Evolutionary conservation across 30 jellyfish, hydroid and myxozoan species (phyloP).

Genomic region (Turritopsis rubra): DNA sequence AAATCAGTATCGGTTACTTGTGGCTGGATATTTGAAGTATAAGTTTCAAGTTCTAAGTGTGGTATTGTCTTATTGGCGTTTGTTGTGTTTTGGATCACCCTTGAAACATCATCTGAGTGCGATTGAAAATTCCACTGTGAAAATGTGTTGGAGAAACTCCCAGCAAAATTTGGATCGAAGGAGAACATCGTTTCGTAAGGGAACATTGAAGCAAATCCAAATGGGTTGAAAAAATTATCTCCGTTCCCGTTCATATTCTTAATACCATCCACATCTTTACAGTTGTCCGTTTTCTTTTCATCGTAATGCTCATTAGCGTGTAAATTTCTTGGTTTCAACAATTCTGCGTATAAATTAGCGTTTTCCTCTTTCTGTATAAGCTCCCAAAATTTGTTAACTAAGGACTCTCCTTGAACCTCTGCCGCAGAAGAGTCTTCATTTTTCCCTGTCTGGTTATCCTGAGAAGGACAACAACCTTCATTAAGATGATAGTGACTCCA

Average conservation of each 20-base stretch:
- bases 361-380: not conserved
- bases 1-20: not conserved
- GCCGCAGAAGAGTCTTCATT: not conserved
- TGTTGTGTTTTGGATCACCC: not conserved
- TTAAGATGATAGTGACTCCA: not conserved
- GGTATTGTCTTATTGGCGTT: not conserved
- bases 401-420: not conserved
- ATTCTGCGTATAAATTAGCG: not conserved
- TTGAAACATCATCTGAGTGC: not conserved
- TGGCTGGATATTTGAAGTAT: not conserved
- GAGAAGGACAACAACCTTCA: not conserved
- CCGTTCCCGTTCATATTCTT: not conserved
- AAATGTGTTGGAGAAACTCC: not conserved
- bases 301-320: not conserved
- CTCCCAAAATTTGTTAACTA: not conserved
- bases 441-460: not conserved
- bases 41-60: not conserved
- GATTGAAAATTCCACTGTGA: not conserved
- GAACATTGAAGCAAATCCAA: not conserved
- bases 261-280: too few relatives aligned
- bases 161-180: not conserved
- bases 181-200: not conserved
- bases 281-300: not conserved
- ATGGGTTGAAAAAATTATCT: not conserved
- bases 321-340: not conserved